Evolutionary conservation across 2,113 vertebrate genomes (phyloP).

Genomic region (Oreotrochilus melanogaster): DNA sequence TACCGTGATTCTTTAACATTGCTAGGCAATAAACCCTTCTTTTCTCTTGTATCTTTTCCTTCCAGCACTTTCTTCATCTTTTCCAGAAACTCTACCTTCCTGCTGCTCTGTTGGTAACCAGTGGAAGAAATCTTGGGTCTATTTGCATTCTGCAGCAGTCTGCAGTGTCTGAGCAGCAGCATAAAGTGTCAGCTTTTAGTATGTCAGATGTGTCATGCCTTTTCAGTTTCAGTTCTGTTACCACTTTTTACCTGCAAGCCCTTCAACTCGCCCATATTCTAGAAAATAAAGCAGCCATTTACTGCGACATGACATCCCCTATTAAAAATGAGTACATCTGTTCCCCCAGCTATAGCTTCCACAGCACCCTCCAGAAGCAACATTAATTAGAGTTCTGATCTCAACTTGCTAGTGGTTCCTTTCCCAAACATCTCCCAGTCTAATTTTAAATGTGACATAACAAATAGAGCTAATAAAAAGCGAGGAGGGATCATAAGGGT

Average conservation of each 20-base stretch:
- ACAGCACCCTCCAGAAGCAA: slow-evolving; percentile 39
- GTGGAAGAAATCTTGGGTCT: not conserved
- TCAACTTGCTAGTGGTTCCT: slow-evolving; percentile 51
- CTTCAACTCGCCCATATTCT: not conserved
- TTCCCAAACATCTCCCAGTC: slow-evolving; percentile 49
- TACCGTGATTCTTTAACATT: slow-evolving; percentile 1
- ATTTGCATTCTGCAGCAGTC: slow-evolving; percentile 40
- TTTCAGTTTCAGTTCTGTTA: slow-evolving; percentile 35
- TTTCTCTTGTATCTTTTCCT: not conserved
- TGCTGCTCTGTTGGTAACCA: not conserved
- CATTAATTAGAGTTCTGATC: slow-evolving; percentile 60
- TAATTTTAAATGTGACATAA: slow-evolving; percentile 50
- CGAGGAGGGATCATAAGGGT: not conserved
- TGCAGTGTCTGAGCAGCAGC: slow-evolving; percentile 25
- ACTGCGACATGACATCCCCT: slow-evolving; percentile 11
- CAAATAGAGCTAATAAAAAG: slow-evolving; percentile 53
- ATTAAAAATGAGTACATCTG: slow-evolving; percentile 57
- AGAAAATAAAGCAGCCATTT: slow-evolving; percentile 41
- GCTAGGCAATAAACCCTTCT: not conserved
- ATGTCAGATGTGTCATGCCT: slow-evolving; percentile 28
- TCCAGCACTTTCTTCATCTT: slow-evolving; percentile 15
- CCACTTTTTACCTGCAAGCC: slow-evolving; percentile 31
- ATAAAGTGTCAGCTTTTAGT: not conserved
- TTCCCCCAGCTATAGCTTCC: slow-evolving; percentile 41
- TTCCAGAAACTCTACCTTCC: slow-evolving; percentile 5